These are phyloP conservation scores for Platerodrilus igneus DNA, from an alignment of 2,888 invertebrate genomes.

Conservation along the genomic window DNA sequence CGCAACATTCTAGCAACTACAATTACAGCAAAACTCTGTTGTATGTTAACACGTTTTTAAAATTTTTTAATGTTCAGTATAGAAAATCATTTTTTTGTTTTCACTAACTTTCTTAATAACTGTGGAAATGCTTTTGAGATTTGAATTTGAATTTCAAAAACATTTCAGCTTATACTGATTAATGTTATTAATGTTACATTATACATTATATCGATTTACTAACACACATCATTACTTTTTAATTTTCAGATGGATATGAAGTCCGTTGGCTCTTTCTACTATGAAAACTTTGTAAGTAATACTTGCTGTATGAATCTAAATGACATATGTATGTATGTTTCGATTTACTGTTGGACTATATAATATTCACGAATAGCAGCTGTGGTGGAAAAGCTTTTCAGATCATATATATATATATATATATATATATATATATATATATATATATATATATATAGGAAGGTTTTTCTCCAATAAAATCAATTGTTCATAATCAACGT, in stretches of 20 bases:
- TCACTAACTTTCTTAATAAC: slow-evolving; percentile 11
- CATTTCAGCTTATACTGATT: slow-evolving; percentile 33
- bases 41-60: slow-evolving; percentile 25
- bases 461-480: no score
- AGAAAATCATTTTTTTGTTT: slow-evolving; percentile 23
- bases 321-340: no score
- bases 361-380: no score
- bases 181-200: no score
- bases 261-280: slow-evolving; percentile 93
- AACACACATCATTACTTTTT: slow-evolving; percentile 29
- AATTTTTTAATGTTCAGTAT: slow-evolving; percentile 28
- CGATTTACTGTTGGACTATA: no score
- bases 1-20: slow-evolving; percentile 54
- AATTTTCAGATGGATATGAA: slow-evolving; percentile 92
- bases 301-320: no score
- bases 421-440: no score
- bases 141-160: slow-evolving; percentile 23
- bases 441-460: no score
- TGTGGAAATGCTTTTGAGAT: slow-evolving; percentile 16
- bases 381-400: no score
- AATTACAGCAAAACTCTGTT: slow-evolving; percentile 42
- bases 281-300: slow-evolving; percentile 91
- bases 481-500: no score
- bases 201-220: slow-evolving; percentile 12
- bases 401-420: no score